Evolutionary conservation across 2,888 invertebrate species (phyloP), one percentile per base, ranked within the genome.

Genomic region (Micoletzkya japonica): DNA sequence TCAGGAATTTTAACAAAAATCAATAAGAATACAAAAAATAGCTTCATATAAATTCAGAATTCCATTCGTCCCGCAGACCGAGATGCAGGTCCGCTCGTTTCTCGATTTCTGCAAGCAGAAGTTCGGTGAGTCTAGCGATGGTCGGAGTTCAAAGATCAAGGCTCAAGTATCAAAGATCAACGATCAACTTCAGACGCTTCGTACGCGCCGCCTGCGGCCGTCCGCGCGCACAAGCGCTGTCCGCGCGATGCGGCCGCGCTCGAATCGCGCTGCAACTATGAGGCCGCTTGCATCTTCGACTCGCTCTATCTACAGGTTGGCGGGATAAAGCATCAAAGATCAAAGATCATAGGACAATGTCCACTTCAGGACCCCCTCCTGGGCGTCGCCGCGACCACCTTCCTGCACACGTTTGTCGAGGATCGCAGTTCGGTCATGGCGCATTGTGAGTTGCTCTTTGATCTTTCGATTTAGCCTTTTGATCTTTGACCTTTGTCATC

Each of bases 211-310:
- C 26, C 34, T 2, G 24, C 50, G 1, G 7, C 52, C 36, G 52
- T 64, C 17, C 32, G 37, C 17, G 50, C 64, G 4, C 64, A 64
- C 36, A 68, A 63, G 30, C 26, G 72, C 3, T 74, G 74, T 64
- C 74, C 74, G 4, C 58, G 37, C 36, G 64, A 64, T 30, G 52
- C 39, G 24, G 30, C 17, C n/a, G 20, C 44, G 1, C n/a, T 74
- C 14, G 73, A 73, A 28, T 28, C 57, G 17, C 61, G 59, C 26
- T 74, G 74, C 44, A 61, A 57, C n/a, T 50, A 52, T 7, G 74
- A 74, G 36, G 73, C 68, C 6, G 44, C 74, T 0, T 74, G 74
- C 69, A 39, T 74, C 32, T 74, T 60, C 58, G 70, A 74, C n/a
- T 68, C 71, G 10, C 57, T 72, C 6, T 70, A 68, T 57, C 73